Conservation (phyloP, 2,113 vertebrate genomes). For the Lanius collurio region DNA sequence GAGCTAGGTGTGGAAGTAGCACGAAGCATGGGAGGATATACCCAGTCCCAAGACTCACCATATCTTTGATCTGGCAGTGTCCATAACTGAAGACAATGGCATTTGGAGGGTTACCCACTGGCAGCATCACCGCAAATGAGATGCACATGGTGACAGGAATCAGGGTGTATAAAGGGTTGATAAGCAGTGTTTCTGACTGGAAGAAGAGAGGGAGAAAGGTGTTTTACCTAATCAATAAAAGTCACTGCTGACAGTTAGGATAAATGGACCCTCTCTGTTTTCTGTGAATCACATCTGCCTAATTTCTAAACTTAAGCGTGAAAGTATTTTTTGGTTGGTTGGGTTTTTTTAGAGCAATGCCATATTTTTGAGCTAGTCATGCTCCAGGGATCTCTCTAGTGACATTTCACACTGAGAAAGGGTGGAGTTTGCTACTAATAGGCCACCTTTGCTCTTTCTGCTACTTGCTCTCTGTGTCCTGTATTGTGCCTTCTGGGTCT, state of each 20-base stretch:
- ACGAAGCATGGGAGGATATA: background rate
- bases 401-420: background rate
- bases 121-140: constrained; percentile 98
- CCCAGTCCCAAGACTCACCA: constrained; percentile 76
- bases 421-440: background rate
- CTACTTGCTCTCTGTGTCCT: background rate
- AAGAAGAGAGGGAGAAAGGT: background rate
- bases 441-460: background rate
- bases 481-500: background rate
- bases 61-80: constrained; percentile 95
- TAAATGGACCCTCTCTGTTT: background rate
- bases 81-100: constrained; percentile 98
- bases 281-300: background rate
- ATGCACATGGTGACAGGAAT: constrained; percentile 98
- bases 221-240: background rate
- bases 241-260: background rate
- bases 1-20: background rate
- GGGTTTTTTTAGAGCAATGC: background rate
- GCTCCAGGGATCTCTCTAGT: background rate
- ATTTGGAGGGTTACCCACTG: constrained; percentile 97
- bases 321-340: background rate
- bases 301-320: background rate
- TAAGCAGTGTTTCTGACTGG: constrained; percentile 92
- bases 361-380: background rate
- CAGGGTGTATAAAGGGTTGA: constrained; percentile 95